Conservation (phyloP, 2,888 invertebrate species). For the Molorchus minor region DNA sequence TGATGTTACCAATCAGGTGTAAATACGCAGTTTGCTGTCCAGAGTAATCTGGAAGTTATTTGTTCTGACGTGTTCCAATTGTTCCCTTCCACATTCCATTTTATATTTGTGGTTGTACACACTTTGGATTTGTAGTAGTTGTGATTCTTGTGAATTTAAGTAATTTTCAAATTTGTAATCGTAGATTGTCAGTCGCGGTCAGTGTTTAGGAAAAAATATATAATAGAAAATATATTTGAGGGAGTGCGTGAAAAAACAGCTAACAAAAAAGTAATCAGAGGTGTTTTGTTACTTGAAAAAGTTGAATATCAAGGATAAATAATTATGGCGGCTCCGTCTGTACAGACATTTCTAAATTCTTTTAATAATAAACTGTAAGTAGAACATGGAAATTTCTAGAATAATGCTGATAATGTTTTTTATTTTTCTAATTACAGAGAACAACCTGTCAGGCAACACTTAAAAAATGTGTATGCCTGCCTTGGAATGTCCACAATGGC, state of each 20-base stretch:
- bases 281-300: constrained; percentile 28
- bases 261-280: constrained; percentile 2
- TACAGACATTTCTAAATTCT: constrained; percentile 73
- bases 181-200: no score
- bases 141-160: no score
- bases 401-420: constrained; percentile 9
- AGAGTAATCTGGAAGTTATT: constrained; percentile 30
- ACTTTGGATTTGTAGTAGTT: no score
- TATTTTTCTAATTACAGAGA: constrained; percentile 71
- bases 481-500: constrained; percentile 85
- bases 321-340: constrained; percentile 65
- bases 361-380: constrained; percentile 79
- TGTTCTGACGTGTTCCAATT: constrained; percentile 32
- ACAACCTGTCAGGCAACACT: constrained; percentile 85
- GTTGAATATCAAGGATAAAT: constrained; percentile 37
- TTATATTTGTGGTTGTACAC: no score
- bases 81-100: no score
- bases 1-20: constrained; percentile 21
- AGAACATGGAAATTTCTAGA: constrained; percentile 31
- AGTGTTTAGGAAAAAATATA: no score
- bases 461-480: constrained; percentile 95
- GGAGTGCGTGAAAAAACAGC: no score
- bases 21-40: constrained; percentile 22
- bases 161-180: no score
- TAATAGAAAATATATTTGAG: no score